Conservation (phyloP, 2,113 vertebrate genomes). For the Erythrolamprus reginae region DNA sequence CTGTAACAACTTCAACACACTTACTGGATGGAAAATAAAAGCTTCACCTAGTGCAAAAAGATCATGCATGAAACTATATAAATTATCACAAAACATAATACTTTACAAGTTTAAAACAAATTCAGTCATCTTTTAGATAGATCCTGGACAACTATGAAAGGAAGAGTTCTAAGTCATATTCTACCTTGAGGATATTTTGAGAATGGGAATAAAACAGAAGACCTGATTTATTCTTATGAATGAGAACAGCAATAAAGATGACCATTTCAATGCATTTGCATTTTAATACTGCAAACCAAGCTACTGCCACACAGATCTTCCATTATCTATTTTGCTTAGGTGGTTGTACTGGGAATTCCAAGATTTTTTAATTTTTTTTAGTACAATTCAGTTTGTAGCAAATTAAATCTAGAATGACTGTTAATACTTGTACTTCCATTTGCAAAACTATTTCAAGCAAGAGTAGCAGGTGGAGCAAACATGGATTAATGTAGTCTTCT, state of each 20-base stretch:
- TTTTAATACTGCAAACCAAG: not conserved
- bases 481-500: too few species aligned
- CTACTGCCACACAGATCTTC: not conserved
- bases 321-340: not conserved
- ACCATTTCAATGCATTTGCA: not conserved
- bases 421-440: not conserved
- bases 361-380: too few species aligned
- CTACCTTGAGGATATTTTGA: not conserved
- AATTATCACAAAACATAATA: not conserved
- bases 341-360: not conserved
- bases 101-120: not conserved
- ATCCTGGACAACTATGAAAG: not conserved
- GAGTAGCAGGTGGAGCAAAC: not conserved
- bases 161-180: not conserved
- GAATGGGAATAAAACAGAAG: not conserved
- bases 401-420: not conserved
- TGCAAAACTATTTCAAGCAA: not conserved
- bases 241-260: not conserved
- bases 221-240: not conserved
- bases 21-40: not conserved
- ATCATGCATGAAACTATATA: not conserved
- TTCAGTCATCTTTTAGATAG: not conserved
- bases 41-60: not conserved
- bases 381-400: not conserved
- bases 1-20: not conserved